A percentile compares a stretch with the other conserved stretches of the same genome.
Conservation (phyloP, 2,797 vertebrate genomes). For the Acanthiza pusilla region DNA sequence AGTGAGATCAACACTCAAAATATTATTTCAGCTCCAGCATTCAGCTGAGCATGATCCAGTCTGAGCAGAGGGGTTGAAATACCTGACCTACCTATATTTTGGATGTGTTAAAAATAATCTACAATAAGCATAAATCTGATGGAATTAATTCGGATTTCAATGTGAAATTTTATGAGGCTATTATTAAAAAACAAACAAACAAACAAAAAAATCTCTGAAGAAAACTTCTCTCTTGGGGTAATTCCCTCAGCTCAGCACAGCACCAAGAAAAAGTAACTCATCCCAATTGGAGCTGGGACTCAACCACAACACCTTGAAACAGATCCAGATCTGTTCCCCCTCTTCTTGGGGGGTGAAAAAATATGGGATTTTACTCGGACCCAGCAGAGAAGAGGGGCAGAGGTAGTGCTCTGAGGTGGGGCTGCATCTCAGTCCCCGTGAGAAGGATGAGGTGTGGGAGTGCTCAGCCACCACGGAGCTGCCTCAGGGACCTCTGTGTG, state of each 20-base stretch:
- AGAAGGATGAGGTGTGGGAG: not conserved
- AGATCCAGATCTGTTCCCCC: not conserved
- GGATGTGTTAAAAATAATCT: not conserved
- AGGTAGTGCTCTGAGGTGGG: fast-evolving
- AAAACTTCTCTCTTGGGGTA: not conserved
- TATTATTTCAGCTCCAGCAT: not conserved
- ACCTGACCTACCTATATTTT: not conserved
- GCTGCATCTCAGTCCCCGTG: fast-evolving
- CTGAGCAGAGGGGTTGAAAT: not conserved
- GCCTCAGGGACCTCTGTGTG: not conserved
- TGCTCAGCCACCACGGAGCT: fast-evolving
- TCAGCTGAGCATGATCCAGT: not conserved
- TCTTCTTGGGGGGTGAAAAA: not conserved
- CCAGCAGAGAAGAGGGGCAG: not conserved
- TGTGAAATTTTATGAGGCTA: not conserved
- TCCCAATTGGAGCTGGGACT: not conserved
- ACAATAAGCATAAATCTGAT: not conserved
- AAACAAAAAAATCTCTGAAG: not conserved
- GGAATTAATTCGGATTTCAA: not conserved
- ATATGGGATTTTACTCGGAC: fast-evolving
- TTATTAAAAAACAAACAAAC: not conserved
- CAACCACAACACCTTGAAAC: not conserved
- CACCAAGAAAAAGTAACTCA: not conserved
- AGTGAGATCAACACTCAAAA: not conserved
- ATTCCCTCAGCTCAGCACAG: not conserved